These are phyloP conservation scores for Pentalonia nigronervosa DNA, from an alignment of 1,140 invertebrate genomes.

Conservation along the genomic window DNA sequence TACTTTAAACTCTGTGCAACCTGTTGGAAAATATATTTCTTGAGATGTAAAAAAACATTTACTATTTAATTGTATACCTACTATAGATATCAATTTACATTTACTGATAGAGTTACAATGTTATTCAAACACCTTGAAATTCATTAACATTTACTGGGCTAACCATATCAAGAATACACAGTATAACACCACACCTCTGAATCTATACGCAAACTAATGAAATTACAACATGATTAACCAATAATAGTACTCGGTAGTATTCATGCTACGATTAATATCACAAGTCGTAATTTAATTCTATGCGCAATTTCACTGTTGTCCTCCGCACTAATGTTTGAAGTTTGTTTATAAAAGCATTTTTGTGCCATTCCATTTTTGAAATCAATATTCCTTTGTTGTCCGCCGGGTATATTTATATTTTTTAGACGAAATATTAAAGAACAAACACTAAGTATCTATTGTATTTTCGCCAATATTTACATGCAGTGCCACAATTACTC, in stretches of 20 bases:
- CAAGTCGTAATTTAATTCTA: neutral
- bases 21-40: neutral
- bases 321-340: neutral
- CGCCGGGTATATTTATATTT: neutral
- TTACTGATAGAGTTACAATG: neutral
- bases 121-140: neutral
- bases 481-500: neutral
- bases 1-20: neutral
- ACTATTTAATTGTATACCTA: neutral
- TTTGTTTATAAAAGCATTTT: neutral
- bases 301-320: neutral
- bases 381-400: neutral
- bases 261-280: neutral
- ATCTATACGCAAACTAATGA: too few relatives aligned
- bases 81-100: neutral
- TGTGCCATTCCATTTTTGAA: neutral
- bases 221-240: neutral
- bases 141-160: too few relatives aligned
- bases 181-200: too few relatives aligned
- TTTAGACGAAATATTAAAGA: neutral
- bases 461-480: neutral
- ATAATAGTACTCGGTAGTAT: neutral
- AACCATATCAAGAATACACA: neutral
- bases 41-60: neutral
- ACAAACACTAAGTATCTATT: neutral